Conservation (phyloP, 2,113 vertebrate species). For the Leuciscus idus region DNA sequence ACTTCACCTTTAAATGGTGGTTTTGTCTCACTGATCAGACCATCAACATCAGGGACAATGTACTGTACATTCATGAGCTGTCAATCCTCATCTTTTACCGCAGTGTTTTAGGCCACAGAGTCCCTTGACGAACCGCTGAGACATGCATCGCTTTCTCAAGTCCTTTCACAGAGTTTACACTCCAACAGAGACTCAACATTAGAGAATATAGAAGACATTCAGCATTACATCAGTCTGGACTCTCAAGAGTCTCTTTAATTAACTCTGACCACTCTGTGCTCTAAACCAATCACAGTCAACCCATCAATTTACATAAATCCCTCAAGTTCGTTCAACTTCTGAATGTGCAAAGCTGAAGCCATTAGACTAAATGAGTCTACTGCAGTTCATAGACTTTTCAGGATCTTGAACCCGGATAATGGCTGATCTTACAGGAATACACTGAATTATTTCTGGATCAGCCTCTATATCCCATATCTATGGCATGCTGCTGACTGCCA, state of each 20-base stretch:
- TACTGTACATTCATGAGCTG: background rate
- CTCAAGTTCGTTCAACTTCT: background rate
- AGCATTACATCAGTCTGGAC: background rate
- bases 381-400: background rate
- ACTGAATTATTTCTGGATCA: background rate
- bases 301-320: constrained; percentile 3
- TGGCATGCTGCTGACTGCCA: background rate
- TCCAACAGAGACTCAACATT: background rate
- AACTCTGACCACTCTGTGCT: background rate
- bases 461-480: background rate
- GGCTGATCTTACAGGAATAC: background rate
- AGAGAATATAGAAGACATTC: background rate
- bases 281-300: constrained; percentile 14
- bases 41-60: background rate
- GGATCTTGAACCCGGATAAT: background rate
- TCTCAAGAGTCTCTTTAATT: background rate
- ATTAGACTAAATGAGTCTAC: background rate
- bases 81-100: background rate
- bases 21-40: background rate
- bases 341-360: background rate
- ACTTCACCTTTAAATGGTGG: background rate
- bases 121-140: background rate
- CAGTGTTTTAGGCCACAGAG: background rate
- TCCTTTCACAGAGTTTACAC: background rate
- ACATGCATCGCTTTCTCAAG: background rate